A percentile compares a stretch with the other conserved stretches of the same genome.
Evolutionary conservation across 2,797 vertebrate genomes (phyloP).

Genomic region (Schizothorax lantsangensis): DNA sequence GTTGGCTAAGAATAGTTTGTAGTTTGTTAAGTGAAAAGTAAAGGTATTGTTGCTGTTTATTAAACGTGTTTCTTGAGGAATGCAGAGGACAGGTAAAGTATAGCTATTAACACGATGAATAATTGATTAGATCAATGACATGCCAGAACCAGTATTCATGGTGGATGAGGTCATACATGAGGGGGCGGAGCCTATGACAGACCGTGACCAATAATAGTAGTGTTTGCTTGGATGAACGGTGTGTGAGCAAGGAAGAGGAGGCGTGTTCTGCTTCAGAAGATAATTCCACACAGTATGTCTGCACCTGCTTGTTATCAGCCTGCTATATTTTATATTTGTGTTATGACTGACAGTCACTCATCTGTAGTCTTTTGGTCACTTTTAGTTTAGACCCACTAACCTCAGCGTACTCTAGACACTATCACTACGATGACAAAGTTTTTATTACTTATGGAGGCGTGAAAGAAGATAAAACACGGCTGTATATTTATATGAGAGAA

Average conservation of each 20-base stretch:
- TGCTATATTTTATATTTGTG: conserved; percentile 48
- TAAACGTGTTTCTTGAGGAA: not conserved
- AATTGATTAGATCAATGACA: not conserved
- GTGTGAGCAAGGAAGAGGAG: not conserved
- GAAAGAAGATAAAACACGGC: not conserved
- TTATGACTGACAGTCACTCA: conserved; percentile 51
- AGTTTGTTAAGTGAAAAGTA: not conserved
- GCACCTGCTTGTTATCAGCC: conserved; percentile 53
- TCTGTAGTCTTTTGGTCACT: conserved; percentile 18
- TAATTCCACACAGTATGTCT: conserved; percentile 17
- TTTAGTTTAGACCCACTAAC: conserved; percentile 40
- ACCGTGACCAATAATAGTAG: not conserved
- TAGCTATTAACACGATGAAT: conserved; percentile 6
- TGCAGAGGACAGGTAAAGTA: not conserved
- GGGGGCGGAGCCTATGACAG: conserved; percentile 4
- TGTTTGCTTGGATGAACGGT: not conserved
- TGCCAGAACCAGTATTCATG: not conserved
- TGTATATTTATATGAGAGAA: not conserved
- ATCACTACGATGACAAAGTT: not conserved
- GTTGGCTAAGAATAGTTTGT: too few relatives aligned
- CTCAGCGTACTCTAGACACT: not conserved
- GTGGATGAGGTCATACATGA: conserved; percentile 25
- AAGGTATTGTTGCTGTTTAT: not conserved
- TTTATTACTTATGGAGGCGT: conserved; percentile 31
- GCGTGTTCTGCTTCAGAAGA: conserved; percentile 6